Percentiles rank a stretch among this genome's conserved stretches.
Evolutionary conservation across 53 echinoderm and acorn worm genomes (phyloP).

Genomic region (Antedon mediterranea): DNA sequence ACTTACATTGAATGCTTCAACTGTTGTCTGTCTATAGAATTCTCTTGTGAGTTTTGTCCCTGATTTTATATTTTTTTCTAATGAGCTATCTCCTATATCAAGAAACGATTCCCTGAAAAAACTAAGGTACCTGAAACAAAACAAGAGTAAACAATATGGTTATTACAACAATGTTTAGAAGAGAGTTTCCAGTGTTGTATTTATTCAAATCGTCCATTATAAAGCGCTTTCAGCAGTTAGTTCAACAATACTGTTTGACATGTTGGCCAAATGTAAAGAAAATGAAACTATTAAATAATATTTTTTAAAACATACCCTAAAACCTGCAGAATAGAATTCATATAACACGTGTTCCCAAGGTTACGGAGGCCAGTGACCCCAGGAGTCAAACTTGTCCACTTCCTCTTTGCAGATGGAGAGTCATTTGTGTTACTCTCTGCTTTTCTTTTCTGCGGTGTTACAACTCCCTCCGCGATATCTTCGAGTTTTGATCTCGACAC

Average conservation of each 20-base stretch:
- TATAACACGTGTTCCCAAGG: constrained; percentile 91
- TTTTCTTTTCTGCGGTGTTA: constrained; percentile 5
- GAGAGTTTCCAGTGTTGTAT: too few species aligned
- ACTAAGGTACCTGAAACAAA: background rate
- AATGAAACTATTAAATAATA: too few species aligned
- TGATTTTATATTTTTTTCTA: constrained; percentile 13
- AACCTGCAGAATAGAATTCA: constrained; percentile 87
- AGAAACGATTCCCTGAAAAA: background rate
- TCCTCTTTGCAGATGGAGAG: constrained; percentile 31
- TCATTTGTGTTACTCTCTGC: constrained; percentile 9
- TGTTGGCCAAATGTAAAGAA: too few species aligned
- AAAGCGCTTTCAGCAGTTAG: too few species aligned
- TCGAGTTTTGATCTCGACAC: background rate
- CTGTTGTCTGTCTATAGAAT: constrained; percentile 67
- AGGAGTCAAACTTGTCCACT: constrained; percentile 75
- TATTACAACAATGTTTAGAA: too few species aligned
- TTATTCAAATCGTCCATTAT: too few species aligned
- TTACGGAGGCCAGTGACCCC: constrained; percentile 87
- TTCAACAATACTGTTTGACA: too few species aligned
- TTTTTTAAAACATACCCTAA: constrained; percentile 45
- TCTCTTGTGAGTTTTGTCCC: constrained; percentile 33
- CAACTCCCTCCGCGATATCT: background rate
- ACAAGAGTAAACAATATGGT: background rate
- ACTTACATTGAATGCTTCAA: constrained; percentile 74
- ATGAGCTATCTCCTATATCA: background rate